These are phyloP conservation scores for Drosophila meridiana DNA, from an alignment of 2,888 invertebrate genomes.

Conservation along the genomic window DNA sequence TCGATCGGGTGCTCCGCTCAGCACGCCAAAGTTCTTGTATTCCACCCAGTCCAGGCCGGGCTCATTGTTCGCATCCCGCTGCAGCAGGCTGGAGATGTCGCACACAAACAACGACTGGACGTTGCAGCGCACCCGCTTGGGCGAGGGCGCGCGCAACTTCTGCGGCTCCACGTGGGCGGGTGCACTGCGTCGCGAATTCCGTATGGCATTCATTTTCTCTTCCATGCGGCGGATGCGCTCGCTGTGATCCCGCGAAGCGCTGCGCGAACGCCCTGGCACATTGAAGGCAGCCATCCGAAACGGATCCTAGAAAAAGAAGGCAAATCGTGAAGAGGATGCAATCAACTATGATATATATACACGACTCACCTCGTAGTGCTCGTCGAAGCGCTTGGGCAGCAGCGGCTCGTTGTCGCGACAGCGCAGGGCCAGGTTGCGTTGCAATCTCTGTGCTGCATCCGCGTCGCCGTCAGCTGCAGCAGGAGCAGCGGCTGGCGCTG, in stretches of 20 bases:
- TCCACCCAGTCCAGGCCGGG: conserved; percentile 85
- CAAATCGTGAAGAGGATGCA: neutral
- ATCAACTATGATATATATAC: neutral
- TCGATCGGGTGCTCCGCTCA: conserved; percentile 92
- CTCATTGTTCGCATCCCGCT: conserved; percentile 86
- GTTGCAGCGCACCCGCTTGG: conserved; percentile 88
- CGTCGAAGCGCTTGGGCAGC: conserved; percentile 84
- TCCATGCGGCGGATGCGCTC: conserved; percentile 89
- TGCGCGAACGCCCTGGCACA: conserved; percentile 82
- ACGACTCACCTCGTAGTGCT: conserved; percentile 82
- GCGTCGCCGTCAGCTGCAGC: conserved; percentile 69
- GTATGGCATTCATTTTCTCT: conserved; percentile 86
- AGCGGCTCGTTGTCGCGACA: conserved; percentile 83
- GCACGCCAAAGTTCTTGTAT: conserved; percentile 87
- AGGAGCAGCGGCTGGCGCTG: conserved; percentile 29
- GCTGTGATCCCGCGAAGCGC: conserved; percentile 87
- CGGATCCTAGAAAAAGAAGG: conserved; percentile 79
- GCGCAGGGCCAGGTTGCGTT: conserved; percentile 84
- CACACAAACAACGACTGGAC: conserved; percentile 93
- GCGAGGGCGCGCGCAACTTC: conserved; percentile 83
- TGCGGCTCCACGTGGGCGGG: conserved; percentile 62
- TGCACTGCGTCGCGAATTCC: conserved; percentile 82
- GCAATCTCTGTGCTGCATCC: conserved; percentile 84
- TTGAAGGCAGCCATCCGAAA: conserved; percentile 88
- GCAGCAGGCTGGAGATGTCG: conserved; percentile 91